Percentiles rank a stretch among this genome's conserved stretches.
These are phyloP conservation scores for Anabas testudineus DNA, from an alignment of 2,797 vertebrate genomes.

Conservation along the genomic window DNA sequence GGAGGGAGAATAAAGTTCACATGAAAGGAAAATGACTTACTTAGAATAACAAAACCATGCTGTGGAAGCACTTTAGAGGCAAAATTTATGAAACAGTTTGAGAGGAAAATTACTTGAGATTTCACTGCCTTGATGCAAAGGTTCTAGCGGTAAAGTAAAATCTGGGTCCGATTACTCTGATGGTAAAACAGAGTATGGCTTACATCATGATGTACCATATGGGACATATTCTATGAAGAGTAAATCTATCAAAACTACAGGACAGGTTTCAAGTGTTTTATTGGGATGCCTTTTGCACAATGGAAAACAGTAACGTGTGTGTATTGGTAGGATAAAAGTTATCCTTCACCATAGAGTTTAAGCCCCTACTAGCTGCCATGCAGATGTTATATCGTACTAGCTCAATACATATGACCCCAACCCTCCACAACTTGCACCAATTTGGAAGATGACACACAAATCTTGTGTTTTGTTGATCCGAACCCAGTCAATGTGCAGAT, in stretches of 20 bases:
- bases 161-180: slow-evolving; percentile 64
- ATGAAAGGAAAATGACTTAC: slow-evolving; percentile 26
- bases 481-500: not conserved
- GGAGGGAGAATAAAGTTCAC: slow-evolving; percentile 12
- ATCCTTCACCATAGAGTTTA: not conserved
- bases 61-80: slow-evolving; percentile 27
- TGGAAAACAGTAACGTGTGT: not conserved
- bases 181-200: slow-evolving; percentile 45
- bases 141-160: slow-evolving; percentile 42
- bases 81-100: slow-evolving; percentile 52
- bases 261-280: not conserved
- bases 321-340: not conserved
- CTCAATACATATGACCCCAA: not conserved
- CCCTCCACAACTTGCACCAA: not conserved
- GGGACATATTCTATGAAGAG: slow-evolving; percentile 51
- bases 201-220: slow-evolving; percentile 47
- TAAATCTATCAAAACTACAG: slow-evolving; percentile 62
- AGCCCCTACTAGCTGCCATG: not conserved
- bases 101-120: slow-evolving; percentile 33
- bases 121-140: slow-evolving; percentile 38
- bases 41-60: slow-evolving; percentile 45
- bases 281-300: not conserved
- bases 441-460: too few relatives aligned
- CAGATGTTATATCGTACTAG: not conserved
- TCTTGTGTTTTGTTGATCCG: too few relatives aligned